Conservation (phyloP, 1,140 invertebrate genomes). For the Zaprionus tsacasi region DNA sequence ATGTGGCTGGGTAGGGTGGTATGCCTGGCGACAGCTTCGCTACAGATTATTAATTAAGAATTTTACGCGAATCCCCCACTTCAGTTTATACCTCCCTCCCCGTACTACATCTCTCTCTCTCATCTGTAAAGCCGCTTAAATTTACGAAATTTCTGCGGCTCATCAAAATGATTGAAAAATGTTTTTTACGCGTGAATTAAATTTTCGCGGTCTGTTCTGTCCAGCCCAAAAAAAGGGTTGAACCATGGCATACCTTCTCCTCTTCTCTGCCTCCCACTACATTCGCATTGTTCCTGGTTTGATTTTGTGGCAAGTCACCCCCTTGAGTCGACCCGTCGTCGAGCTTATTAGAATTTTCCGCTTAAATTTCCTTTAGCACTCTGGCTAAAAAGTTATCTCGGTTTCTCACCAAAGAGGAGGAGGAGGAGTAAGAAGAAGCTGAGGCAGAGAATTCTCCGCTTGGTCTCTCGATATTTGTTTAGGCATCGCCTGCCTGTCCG, state of each 20-base stretch:
- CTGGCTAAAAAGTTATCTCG: slow-evolving; percentile 61
- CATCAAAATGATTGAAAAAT: slow-evolving; percentile 80
- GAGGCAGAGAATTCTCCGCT: slow-evolving; percentile 6
- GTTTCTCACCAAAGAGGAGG: slow-evolving; percentile 22
- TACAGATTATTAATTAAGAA: slow-evolving; percentile 82
- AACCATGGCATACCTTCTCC: slow-evolving; percentile 1
- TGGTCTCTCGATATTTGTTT: slow-evolving; percentile 66
- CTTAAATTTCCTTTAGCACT: slow-evolving; percentile 79
- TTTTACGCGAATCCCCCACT: slow-evolving; percentile 60
- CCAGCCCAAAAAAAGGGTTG: slow-evolving; percentile 52
- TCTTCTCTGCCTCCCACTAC: neutral
- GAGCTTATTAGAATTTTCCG: slow-evolving; percentile 81
- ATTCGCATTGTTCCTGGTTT: slow-evolving; percentile 42
- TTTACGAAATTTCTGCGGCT: slow-evolving; percentile 76
- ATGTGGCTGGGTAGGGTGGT: neutral
- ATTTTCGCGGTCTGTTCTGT: slow-evolving; percentile 66
- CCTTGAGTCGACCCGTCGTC: slow-evolving; percentile 25
- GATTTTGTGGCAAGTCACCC: slow-evolving; percentile 48
- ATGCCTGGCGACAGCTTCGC: slow-evolving; percentile 40
- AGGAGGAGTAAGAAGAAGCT: too few species aligned
- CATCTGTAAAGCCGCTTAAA: slow-evolving; percentile 67
- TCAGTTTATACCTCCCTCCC: neutral
- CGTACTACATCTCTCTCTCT: neutral
- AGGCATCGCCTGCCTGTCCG: slow-evolving; percentile 46
- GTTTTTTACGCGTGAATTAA: slow-evolving; percentile 79